Evolutionary conservation across 2,113 vertebrate species (phyloP).

Genomic region (Varanus komodoensis): DNA sequence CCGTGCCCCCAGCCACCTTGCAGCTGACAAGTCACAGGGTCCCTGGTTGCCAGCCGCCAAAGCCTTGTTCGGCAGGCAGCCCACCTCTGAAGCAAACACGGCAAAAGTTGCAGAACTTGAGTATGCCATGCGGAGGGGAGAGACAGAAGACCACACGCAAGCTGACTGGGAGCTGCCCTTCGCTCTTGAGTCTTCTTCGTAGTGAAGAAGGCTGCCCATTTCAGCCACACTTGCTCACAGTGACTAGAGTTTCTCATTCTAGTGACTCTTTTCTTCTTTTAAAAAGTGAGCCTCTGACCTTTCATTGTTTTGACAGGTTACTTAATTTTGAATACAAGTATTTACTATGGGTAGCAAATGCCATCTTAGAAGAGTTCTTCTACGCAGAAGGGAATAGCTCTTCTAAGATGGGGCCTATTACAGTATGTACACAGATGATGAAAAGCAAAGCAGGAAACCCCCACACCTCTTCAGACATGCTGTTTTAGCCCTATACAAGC

Average conservation of each 20-base stretch:
- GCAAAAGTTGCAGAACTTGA: too few species aligned
- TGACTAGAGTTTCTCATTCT: not conserved
- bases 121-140: too few species aligned
- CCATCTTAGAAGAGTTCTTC: not conserved
- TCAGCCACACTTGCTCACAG: constrained; percentile 11
- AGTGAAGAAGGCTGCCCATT: not conserved
- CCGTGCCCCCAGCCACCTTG: too few species aligned
- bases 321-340: not conserved
- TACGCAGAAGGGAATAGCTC: not conserved
- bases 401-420: not conserved
- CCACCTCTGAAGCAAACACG: too few species aligned
- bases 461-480: not conserved
- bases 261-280: not conserved
- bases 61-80: too few species aligned
- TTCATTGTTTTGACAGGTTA: not conserved
- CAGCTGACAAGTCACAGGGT: too few species aligned
- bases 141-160: too few species aligned
- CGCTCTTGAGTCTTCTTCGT: too few species aligned
- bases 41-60: too few species aligned
- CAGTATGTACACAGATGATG: not conserved
- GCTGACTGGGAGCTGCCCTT: too few species aligned
- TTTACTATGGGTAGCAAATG: not conserved
- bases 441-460: not conserved
- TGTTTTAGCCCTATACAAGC: not conserved
- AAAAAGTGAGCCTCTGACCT: not conserved